Evolutionary conservation across 2,888 invertebrate species (phyloP).

Genomic region (Eristalis pertinax): DNA sequence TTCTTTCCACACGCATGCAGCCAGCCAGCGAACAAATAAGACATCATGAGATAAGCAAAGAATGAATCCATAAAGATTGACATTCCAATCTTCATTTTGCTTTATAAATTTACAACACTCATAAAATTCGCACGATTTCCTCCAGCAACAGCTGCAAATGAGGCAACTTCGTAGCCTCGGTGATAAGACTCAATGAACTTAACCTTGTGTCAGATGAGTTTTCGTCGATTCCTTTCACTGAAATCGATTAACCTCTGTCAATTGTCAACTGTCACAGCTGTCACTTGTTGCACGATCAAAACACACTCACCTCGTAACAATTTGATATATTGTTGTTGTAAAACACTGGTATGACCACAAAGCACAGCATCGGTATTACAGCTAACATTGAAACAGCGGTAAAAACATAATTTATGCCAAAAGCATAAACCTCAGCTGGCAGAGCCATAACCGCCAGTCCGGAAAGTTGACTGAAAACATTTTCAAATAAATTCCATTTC

Average conservation of each 20-base stretch:
- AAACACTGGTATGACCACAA: conserved; percentile 82
- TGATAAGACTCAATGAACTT: background rate
- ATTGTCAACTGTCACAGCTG: background rate
- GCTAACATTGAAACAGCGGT: conserved; percentile 80
- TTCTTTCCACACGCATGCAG: no score
- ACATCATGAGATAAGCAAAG: background rate
- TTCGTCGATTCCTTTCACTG: background rate
- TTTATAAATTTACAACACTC: background rate
- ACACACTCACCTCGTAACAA: conserved; percentile 81
- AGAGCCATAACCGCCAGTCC: conserved; percentile 83
- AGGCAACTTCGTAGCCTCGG: background rate
- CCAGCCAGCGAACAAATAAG: background rate
- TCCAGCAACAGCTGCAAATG: background rate
- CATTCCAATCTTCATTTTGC: background rate
- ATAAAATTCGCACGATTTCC: background rate
- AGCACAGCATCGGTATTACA: conserved; percentile 77
- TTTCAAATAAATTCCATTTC: background rate
- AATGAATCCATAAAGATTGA: background rate
- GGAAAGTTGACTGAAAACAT: conserved; percentile 82
- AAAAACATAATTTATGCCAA: conserved; percentile 82
- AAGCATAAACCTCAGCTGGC: conserved; percentile 83
- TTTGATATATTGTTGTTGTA: conserved; percentile 82
- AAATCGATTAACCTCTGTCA: background rate
- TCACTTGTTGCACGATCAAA: no score
- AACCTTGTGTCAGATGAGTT: background rate